phyloP scores from a whole-genome alignment of 2,888 invertebrate genomes.

The Parapristionchus giblindavisi region DNA sequence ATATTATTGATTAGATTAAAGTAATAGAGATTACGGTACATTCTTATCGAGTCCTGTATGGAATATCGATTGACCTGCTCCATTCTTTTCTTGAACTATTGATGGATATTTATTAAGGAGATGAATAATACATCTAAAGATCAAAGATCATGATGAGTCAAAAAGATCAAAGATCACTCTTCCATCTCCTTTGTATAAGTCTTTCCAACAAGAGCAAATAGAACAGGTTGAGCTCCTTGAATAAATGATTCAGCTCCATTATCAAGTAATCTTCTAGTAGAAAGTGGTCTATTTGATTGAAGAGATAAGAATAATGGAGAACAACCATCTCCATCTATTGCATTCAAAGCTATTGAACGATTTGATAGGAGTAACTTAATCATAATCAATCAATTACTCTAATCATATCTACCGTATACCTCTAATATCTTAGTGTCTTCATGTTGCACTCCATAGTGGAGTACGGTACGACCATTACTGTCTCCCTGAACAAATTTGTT shows the following conservation, averaged over 20 bases:
- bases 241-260: conserved; percentile 13
- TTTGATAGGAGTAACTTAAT: conserved; percentile 31
- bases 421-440: conserved; percentile 25
- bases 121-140: conserved; percentile 18
- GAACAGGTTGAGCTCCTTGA: conserved; percentile 15
- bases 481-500: conserved; percentile 9
- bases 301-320: conserved; percentile 29
- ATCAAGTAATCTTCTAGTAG: conserved; percentile 5
- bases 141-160: not conserved
- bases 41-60: conserved; percentile 31
- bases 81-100: not conserved
- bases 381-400: no score
- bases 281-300: not conserved
- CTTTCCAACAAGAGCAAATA: conserved; percentile 29
- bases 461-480: conserved; percentile 26
- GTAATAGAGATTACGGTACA: not conserved
- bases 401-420: not conserved
- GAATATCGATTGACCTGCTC: conserved; percentile 4
- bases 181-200: conserved; percentile 11
- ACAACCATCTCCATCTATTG: conserved; percentile 29
- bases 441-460: conserved; percentile 17
- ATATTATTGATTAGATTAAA: not conserved
- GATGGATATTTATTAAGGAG: conserved; percentile 9
- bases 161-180: not conserved
- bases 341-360: not conserved